Conservation (phyloP, 2,888 invertebrate genomes). For the Nemurella pictetii region DNA sequence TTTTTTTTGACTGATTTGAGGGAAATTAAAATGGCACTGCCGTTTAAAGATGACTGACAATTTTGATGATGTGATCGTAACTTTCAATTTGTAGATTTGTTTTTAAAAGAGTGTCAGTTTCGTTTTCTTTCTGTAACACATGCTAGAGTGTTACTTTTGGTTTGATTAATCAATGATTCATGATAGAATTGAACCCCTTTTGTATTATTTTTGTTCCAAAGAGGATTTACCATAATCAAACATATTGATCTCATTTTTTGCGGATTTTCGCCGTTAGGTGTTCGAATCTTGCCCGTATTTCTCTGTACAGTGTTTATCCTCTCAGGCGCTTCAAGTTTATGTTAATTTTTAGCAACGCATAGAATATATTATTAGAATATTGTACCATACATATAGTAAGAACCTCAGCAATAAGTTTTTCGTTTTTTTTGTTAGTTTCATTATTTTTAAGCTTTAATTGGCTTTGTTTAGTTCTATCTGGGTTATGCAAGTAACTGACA, state of each 20-base stretch:
- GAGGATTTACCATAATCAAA: constrained; percentile 37
- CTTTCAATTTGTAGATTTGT: not conserved
- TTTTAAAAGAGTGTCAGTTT: not conserved
- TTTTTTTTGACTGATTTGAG: not conserved
- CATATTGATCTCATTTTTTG: constrained; percentile 36
- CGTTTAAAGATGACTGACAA: constrained; percentile 18
- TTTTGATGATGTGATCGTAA: constrained; percentile 14
- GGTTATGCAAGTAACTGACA: constrained; percentile 30
- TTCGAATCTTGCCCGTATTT: not conserved
- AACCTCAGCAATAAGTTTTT: constrained; percentile 32
- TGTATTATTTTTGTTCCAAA: constrained; percentile 33
- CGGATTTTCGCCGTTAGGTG: constrained; percentile 21
- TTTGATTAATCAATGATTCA: not conserved
- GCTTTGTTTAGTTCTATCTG: constrained; percentile 28
- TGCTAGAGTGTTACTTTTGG: not conserved
- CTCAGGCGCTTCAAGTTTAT: constrained; percentile 29
- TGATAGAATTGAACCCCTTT: not conserved
- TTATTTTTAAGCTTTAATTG: not conserved
- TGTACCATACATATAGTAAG: constrained; percentile 12
- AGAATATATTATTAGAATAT: constrained; percentile 29
- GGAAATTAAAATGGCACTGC: not conserved
- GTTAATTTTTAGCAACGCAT: constrained; percentile 1
- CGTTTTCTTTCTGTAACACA: constrained; percentile 26
- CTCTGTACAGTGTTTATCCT: constrained; percentile 7
- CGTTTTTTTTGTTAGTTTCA: constrained; percentile 10